Base-by-base conservation (phyloP, 2,888 invertebrate genomes). In the Diadromus collaris region DNA sequence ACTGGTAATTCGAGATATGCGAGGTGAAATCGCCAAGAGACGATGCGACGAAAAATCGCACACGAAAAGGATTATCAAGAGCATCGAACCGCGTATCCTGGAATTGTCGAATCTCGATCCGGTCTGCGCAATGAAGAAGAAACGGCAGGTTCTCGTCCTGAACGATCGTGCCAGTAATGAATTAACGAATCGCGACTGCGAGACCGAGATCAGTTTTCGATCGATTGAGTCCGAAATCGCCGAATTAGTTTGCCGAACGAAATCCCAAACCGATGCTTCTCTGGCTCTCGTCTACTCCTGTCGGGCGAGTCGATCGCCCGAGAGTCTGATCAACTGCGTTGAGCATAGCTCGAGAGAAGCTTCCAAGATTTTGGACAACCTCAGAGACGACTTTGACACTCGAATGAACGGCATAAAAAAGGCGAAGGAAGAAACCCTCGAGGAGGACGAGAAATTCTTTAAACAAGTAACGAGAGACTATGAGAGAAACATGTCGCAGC, bases 51-150 rank as follows among this genome's bases (percentile, higher is more conserved):
- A 83, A 54, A 68, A 75, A 54, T 27, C 46, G 6, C 71, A 75
- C n/a, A 81, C 71, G 19, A 72, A 61, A 10, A 68, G 51, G 64
- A 78, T 81, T 56, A 63, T 78, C 3, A 63, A 60, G 7, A 78
- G 69, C 2, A 63, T 81, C 5, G 77, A 78, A 24, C 44, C 51
- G 2, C 83, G 68, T 6, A 65, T 86, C 13, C 46, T 75, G 6
- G 65, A 82, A 41, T 34, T 87, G 2, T 67, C 81, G 1, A 74
- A 34, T 0, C 38, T 85, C 21, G 79, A 87, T 38, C 67, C 78
- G 1, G 24, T 54, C 21, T 84, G 78, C 10, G 86, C 80, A 2
- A 78, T 75, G 6, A 51, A 58, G 13, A 85, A 81, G 65, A 81
- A 86, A 21, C 79, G 79, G n/a, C 60, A 78, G 0, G 69, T 79